These are phyloP conservation scores for Ivindomyrus marchei DNA, from an alignment of 2,113 vertebrate species.

Conservation along the genomic window DNA sequence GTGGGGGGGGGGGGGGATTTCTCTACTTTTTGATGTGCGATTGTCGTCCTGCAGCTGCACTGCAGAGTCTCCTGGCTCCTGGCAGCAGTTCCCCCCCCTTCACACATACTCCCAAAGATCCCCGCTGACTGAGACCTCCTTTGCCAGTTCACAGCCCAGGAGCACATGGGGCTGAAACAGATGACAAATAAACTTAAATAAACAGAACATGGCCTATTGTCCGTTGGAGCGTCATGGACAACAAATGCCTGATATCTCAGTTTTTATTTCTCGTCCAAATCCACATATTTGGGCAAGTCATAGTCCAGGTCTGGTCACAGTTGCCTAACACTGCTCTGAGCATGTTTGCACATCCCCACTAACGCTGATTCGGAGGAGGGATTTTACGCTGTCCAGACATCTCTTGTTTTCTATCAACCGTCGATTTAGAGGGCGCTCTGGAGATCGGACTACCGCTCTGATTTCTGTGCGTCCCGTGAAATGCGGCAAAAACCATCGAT, in stretches of 20 bases:
- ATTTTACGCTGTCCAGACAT: neutral
- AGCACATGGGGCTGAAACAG: neutral
- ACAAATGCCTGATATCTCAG: neutral
- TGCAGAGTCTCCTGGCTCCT: constrained; percentile 22
- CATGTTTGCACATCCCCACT: neutral
- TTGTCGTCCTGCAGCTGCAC: constrained; percentile 12
- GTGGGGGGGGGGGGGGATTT: neutral
- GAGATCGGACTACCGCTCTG: neutral
- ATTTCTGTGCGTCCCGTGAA: neutral
- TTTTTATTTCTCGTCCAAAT: neutral
- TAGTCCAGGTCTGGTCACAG: neutral
- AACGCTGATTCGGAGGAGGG: neutral
- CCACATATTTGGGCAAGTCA: neutral
- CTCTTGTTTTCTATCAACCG: neutral
- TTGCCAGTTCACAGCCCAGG: neutral
- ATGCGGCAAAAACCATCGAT: neutral
- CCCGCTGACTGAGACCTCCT: neutral
- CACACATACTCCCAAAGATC: neutral
- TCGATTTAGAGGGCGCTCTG: neutral
- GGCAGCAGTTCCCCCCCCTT: constrained; percentile 8
- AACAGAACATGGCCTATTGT: neutral
- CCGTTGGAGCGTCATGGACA: neutral
- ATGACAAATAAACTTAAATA: neutral
- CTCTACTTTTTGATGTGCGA: constrained; percentile 16
- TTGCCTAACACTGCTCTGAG: neutral